Evolutionary conservation across 2,113 vertebrate genomes (phyloP).

Genomic region (Trogon surrucura): DNA sequence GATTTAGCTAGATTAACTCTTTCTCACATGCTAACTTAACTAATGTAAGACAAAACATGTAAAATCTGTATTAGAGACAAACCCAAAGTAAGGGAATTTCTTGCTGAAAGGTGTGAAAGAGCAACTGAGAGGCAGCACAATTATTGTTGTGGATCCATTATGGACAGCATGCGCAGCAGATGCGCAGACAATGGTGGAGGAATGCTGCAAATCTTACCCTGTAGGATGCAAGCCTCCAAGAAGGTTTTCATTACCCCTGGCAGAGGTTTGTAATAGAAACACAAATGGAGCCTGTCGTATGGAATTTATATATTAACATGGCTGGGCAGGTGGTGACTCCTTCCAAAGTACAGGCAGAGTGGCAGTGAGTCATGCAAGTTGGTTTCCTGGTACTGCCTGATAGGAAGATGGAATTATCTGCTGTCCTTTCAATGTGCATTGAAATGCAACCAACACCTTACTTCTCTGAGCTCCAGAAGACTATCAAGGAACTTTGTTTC

Average conservation of each 20-base stretch:
- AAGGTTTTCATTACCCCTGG: background rate
- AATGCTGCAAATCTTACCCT: background rate
- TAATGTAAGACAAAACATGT: background rate
- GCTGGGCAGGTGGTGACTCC: accelerated
- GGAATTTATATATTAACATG: background rate
- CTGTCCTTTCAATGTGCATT: background rate
- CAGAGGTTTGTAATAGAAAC: background rate
- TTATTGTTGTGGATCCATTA: background rate
- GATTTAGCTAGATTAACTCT: background rate
- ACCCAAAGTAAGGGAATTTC: background rate
- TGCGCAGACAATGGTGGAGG: background rate
- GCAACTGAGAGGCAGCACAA: background rate
- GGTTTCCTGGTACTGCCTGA: background rate
- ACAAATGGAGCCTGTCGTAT: background rate
- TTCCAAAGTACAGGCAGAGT: background rate
- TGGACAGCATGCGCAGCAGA: accelerated
- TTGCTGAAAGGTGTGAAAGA: background rate
- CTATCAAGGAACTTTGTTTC: background rate
- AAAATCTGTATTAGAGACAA: background rate
- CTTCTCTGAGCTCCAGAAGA: background rate
- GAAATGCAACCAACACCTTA: background rate
- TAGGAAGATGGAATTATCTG: background rate
- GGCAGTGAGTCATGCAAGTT: accelerated
- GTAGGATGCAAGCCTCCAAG: background rate
- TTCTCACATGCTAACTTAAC: background rate